These are phyloP conservation scores for Phylloscopus collybita DNA, from an alignment of 2,797 vertebrate species.

Conservation along the genomic window DNA sequence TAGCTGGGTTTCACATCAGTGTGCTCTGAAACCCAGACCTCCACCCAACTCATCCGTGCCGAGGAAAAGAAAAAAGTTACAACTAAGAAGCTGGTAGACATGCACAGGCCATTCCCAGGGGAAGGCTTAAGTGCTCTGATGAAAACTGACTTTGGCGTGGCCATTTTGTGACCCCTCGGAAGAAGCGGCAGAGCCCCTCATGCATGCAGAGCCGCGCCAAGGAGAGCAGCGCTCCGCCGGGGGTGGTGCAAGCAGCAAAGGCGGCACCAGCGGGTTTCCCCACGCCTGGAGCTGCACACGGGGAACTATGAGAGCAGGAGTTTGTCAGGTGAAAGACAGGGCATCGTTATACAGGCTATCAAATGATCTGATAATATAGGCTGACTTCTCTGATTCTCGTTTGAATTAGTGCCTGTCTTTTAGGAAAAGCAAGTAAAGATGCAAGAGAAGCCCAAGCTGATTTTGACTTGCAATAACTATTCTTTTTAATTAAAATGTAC, in stretches of 20 bases:
- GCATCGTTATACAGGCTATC: background rate
- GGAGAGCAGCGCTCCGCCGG: rapidly evolving
- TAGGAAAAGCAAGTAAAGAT: background rate
- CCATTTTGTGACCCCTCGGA: conserved; percentile 38
- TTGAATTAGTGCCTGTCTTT: background rate
- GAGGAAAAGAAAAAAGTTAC: background rate
- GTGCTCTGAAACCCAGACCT: background rate
- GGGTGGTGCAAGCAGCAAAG: background rate
- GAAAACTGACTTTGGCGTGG: conserved; percentile 29
- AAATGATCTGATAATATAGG: background rate
- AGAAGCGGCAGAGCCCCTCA: background rate
- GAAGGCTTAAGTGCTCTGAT: background rate
- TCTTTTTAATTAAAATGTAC: background rate
- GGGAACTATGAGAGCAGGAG: background rate
- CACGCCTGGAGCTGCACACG: rapidly evolving
- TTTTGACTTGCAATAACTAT: background rate
- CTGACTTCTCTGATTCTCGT: background rate
- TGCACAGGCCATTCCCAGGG: background rate
- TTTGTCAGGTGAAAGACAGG: background rate
- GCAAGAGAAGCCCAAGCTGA: background rate
- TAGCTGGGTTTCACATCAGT: background rate
- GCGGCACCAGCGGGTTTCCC: background rate
- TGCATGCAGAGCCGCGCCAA: background rate
- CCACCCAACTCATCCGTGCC: background rate
- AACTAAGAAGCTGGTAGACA: background rate